Evolutionary conservation across 2,888 invertebrate genomes (phyloP), one percentile per base, ranked within the genome.

Genomic region (Ormyrus labotus): DNA sequence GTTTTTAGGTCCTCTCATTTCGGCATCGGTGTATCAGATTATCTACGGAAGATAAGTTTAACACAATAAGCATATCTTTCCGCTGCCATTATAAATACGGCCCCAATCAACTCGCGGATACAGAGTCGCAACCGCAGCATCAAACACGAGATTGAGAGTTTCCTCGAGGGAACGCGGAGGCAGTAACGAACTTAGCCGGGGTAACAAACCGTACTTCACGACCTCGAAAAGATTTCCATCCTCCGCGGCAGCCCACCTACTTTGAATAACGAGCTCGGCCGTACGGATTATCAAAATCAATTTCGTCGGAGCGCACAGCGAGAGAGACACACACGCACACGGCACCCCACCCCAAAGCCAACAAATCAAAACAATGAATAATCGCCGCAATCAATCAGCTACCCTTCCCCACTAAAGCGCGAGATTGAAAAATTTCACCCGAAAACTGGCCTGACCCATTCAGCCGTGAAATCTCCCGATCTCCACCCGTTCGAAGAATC

Each of bases 381-480:
- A 74, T 74, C 11, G 50, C 7, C 4, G 6, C 74, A 57, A 13
- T 74, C 67, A 13, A 58, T 74, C 74, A 74, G 48, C 10, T 57
- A 45, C 50, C 10, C 47, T 47, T 57, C 2, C 10, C 34, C 4
- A 53, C 45, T 19, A 4, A 53, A 55, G 6, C 10, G 7, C 34
- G 10, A 67, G 67, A 60, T 67, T 58, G 65, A 60, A 67, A 75
- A 67, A 58, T 75, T 64, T 19, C 73, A 7, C 55, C 34, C 47
- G 6, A 45, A 69, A 69, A 69, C 48, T 63, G 61, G 69, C 69
- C 55, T n/a, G 9, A 4, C 2, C 19, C 57, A 34, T 10, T 13
- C 7, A 19, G 45, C 50, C 67, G 67, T 74, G 74, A 55, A 69
- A 76, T 76, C 69, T 69, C n/a, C 69, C 69, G 58, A 76, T 76